Conservation (phyloP, 2,888 invertebrate genomes). For the Lithophane leautieri region DNA sequence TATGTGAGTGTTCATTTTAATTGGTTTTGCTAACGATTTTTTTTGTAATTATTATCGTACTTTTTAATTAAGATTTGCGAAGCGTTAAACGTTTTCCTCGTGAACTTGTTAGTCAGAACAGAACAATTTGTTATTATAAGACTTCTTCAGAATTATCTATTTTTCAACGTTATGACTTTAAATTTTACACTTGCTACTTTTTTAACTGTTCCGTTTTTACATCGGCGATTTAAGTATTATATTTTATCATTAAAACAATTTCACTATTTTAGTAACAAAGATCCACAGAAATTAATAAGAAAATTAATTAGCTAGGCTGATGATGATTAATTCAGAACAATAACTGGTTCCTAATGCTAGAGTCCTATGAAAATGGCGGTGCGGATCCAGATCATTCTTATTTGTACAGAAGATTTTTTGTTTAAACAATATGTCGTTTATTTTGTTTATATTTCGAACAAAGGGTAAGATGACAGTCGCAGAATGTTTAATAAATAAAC, state of each 20-base stretch:
- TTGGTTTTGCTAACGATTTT: neutral
- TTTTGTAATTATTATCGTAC: neutral
- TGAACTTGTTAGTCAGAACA: neutral
- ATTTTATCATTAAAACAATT: neutral
- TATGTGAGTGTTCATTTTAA: constrained; percentile 34
- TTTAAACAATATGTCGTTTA: constrained; percentile 10
- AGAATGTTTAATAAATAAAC: constrained; percentile 17
- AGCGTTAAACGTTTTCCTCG: neutral
- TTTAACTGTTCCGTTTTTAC: too few species aligned
- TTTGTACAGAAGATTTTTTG: constrained; percentile 45
- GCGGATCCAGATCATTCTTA: constrained; percentile 6
- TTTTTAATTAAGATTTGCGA: neutral
- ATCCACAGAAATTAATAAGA: neutral
- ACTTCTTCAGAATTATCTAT: neutral
- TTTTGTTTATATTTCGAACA: constrained; percentile 43
- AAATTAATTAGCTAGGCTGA: too few species aligned
- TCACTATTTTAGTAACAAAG: neutral
- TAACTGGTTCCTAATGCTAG: neutral
- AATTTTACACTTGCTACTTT: neutral
- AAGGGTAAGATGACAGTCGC: constrained; percentile 33
- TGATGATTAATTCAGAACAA: too few species aligned
- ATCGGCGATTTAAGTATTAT: too few species aligned
- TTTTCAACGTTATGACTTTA: neutral
- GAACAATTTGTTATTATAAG: too few species aligned
- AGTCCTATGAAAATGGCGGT: constrained; percentile 33